Evolutionary conservation across 2,888 invertebrate species (phyloP), one percentile per base, ranked within the genome.

Genomic region (Xanthorhoe designata): DNA sequence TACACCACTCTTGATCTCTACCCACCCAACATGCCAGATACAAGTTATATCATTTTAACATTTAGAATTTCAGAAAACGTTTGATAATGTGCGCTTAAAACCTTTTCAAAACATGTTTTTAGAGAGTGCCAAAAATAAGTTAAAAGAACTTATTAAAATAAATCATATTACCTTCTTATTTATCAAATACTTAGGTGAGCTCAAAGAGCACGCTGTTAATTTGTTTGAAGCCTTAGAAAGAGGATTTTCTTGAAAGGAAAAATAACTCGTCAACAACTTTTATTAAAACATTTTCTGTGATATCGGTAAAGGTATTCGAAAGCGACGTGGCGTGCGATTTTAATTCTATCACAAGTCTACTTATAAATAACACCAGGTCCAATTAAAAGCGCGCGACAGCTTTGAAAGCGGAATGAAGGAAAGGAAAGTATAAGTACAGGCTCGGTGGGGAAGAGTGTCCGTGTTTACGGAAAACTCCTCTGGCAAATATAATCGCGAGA

Each of bases 401-500:
- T 90, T 89, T 89, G 88, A 89, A 88, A 87, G 84, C 85, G 87
- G 84, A 87, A 86, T 84, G 84, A 86, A 87, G 86, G 82, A 87
- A 90, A 88, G 85, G 82, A 87, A 90, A 88, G 85, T 87, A 86
- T 86, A 87, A 87, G 89, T 86, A 86, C 84, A 17, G 58, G 69
- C 29, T 81, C 87, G 88, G 87, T 86, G 87, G 87, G 88, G 88
- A 91, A 90, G 86, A 86, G 89, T 89, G 87, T 83, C 83, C 87
- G 86, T 91, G 91, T 92, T 93, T 92, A 90, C 89, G 90, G 89
- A 91, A 92, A 91, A 88, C 91, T 90, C 90, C 82, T 90, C 90
- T 82, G 89, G 90, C 91, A 90, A 92, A 92, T 92, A 92, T 92
- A 89, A 92, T 92, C 91, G 91, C 92, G 89, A 89, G 91, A 89